These are phyloP conservation scores for Syngnathus scovelli DNA, from an alignment of 2,113 vertebrate species.

Conservation along the genomic window DNA sequence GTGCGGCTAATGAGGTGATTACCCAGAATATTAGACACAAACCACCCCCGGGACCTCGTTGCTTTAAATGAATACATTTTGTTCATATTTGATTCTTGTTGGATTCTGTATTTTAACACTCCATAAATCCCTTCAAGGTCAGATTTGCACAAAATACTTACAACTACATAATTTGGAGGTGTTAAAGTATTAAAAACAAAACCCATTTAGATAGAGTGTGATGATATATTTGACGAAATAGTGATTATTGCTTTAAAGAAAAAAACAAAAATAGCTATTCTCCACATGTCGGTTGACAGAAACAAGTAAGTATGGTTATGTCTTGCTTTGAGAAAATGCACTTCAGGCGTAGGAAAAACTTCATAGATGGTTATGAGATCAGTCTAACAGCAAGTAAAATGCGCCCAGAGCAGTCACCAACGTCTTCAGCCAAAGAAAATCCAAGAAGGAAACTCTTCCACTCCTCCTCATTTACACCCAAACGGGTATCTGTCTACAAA, in stretches of 20 bases:
- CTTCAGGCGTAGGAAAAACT: background rate
- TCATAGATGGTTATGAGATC: background rate
- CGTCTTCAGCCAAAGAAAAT: too few species aligned
- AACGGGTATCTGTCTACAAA: background rate
- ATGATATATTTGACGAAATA: background rate
- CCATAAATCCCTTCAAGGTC: constrained; percentile 10
- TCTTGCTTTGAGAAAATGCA: background rate
- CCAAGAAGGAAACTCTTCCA: background rate
- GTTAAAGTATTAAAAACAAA: background rate
- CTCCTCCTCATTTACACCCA: background rate
- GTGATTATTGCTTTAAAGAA: background rate
- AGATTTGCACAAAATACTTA: background rate
- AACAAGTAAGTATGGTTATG: background rate
- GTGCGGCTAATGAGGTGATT: constrained; percentile 25
- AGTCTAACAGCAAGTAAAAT: background rate
- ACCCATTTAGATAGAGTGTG: background rate
- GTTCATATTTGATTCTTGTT: constrained; percentile 35
- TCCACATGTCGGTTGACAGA: background rate
- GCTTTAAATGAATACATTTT: constrained; percentile 47
- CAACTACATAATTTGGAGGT: background rate
- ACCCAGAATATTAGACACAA: constrained; percentile 16
- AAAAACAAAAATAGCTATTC: background rate
- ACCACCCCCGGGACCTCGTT: constrained; percentile 22
- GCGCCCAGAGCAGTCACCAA: too few species aligned
- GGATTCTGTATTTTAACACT: constrained; percentile 7